These are phyloP conservation scores for Euschistus heros DNA, from an alignment of 1,140 invertebrate genomes.

Conservation along the genomic window DNA sequence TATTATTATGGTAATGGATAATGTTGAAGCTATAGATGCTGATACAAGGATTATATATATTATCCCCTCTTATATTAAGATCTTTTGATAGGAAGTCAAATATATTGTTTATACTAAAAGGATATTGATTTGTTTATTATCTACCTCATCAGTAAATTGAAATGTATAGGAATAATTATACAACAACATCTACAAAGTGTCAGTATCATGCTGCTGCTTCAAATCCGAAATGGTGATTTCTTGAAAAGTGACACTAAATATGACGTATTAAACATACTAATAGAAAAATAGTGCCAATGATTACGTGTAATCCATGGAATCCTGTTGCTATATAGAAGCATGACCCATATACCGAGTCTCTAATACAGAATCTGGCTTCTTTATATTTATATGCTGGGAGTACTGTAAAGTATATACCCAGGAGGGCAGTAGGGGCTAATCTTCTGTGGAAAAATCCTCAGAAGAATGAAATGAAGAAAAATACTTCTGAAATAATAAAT, in stretches of 20 bases:
- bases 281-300: conserved; percentile 45
- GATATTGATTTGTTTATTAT: too few species aligned
- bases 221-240: conserved; percentile 53
- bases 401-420: too few species aligned
- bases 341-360: conserved; percentile 50
- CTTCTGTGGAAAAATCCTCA: conserved; percentile 7
- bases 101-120: conserved; percentile 48
- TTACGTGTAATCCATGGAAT: conserved; percentile 61
- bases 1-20: not conserved
- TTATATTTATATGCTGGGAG: too few species aligned
- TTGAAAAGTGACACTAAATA: conserved; percentile 44
- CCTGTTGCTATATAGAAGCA: conserved; percentile 59
- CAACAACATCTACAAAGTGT: too few species aligned
- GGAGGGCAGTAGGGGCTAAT: conserved; percentile 42
- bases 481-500: conserved; percentile 40
- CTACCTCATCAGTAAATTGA: too few species aligned
- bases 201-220: too few species aligned
- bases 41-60: not conserved
- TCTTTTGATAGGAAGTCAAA: too few species aligned
- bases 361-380: not conserved
- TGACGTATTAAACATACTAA: conserved; percentile 43
- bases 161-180: too few species aligned
- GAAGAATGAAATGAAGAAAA: conserved; percentile 6
- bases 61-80: not conserved
- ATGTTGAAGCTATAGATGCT: not conserved